Evolutionary conservation across 2,797 vertebrate genomes (phyloP), one percentile per base, ranked within the genome.

Genomic region (Pelodytes ibericus): DNA sequence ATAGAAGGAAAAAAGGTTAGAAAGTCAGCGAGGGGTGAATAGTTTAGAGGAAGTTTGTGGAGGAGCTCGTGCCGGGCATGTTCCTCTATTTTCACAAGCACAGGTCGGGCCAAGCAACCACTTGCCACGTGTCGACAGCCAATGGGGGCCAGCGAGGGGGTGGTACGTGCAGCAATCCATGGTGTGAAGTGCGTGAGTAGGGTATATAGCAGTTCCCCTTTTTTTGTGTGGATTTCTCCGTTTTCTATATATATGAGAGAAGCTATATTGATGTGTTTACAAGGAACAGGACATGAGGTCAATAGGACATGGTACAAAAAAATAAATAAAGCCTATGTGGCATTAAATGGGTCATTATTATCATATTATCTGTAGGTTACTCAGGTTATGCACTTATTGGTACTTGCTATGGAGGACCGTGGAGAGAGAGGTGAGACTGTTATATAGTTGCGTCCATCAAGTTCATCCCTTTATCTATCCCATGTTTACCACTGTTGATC

Each of bases 11-110:
- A 39, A 31, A 74, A 74, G 72, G 53, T 74, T 3, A 74, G 66
- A 30, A 66, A 47, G 53, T 74, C 33, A 74, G 5, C 1, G n/a
- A 20, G 18, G 59, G 31, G 61, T 58, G 51, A 74, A 31, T 24
- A 74, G 20, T 47, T 74, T 66, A 57, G 61, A 36, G 62, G 72
- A 74, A 74, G 72, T 74, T 74, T 39, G 65, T 8, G 26, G 6
- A 10, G 44, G 15, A 11, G 44, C 26, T 26, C 24, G 33, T 66
- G 36, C 2, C 22, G 11, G 27, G 0, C 53, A 66, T 15, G 31
- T 58, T 64, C 72, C 72, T 66, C 72, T 59, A 41, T 47, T 74
- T 44, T 26, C 56, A 20, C 24, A 25, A 24, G 13, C n/a, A 2
- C 16, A 22, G 25, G 44, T 25, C 13, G 5, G 44, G 11, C 18